phyloP scores from a whole-genome alignment of 2,113 vertebrate species.

The Anolis sagrei region DNA sequence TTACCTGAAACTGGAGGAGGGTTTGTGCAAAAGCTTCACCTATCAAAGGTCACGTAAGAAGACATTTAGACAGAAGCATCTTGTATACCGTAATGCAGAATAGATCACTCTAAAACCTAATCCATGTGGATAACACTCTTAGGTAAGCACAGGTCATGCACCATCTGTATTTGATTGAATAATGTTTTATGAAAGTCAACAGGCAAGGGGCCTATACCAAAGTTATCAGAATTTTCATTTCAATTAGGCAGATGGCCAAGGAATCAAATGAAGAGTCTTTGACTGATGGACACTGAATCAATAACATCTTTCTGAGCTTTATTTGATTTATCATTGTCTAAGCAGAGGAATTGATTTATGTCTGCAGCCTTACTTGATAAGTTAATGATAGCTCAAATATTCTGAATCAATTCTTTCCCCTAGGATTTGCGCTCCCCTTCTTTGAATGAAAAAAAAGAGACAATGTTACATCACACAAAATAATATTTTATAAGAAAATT shows the following conservation, averaged over 20 bases:
- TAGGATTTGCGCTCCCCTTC: conserved; percentile 46
- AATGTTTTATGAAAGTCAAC: conserved; percentile 73
- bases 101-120: conserved; percentile 48
- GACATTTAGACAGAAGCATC: conserved; percentile 54
- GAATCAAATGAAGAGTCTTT: conserved; percentile 84
- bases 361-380: conserved; percentile 82
- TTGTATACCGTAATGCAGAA: conserved; percentile 55
- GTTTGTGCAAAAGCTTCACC: conserved; percentile 47
- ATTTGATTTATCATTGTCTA: conserved; percentile 82
- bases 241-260: conserved; percentile 86
- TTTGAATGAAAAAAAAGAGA: conserved; percentile 48
- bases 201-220: conserved; percentile 57
- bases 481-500: conserved; percentile 77
- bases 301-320: conserved; percentile 83
- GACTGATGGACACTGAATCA: conserved; percentile 83
- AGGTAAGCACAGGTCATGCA: conserved; percentile 56
- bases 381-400: conserved; percentile 84
- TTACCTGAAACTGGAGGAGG: conserved; percentile 36
- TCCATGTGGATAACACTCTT: conserved; percentile 58
- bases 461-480: conserved; percentile 68
- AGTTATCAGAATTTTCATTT: conserved; percentile 81
- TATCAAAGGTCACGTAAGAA: conserved; percentile 52
- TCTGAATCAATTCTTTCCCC: conserved; percentile 80
- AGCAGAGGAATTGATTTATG: conserved; percentile 76
- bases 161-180: conserved; percentile 69